Conservation (phyloP, 1,140 invertebrate species). For the Campoletis sonorensis region DNA sequence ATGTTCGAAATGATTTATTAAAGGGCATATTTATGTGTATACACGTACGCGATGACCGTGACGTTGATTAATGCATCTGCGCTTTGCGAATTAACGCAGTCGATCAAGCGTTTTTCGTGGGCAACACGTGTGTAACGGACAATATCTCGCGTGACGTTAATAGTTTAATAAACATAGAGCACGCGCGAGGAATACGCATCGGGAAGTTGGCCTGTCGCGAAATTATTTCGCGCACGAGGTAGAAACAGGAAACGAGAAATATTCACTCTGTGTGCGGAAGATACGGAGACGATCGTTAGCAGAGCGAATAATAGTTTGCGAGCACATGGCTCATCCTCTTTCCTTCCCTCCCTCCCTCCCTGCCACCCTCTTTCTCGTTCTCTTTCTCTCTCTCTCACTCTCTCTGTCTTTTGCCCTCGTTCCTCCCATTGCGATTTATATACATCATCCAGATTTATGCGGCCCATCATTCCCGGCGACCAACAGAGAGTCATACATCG, state of each 20-base stretch:
- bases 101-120: background rate
- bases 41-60: background rate
- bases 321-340: no score
- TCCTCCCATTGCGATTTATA: background rate
- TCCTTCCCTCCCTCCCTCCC: no score
- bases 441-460: slow-evolving; percentile 4
- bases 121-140: background rate
- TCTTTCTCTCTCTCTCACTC: background rate
- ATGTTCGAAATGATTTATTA: no score
- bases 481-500: background rate
- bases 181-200: background rate
- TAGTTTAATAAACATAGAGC: slow-evolving; percentile 16
- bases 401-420: no score
- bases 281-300: slow-evolving; percentile 2
- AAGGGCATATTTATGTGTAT: no score
- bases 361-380: no score
- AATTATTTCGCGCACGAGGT: slow-evolving; percentile 1
- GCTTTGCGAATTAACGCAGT: slow-evolving; percentile 18
- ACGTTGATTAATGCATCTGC: slow-evolving; percentile 11
- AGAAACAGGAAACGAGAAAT: slow-evolving; percentile 1
- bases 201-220: background rate
- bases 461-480: background rate
- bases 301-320: background rate
- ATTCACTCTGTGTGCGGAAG: background rate
- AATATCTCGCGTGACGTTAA: slow-evolving; percentile 22